Evolutionary conservation across 1,140 invertebrate species (phyloP), one percentile per base, ranked within the genome.

Genomic region (Sarcophaga bullata): DNA sequence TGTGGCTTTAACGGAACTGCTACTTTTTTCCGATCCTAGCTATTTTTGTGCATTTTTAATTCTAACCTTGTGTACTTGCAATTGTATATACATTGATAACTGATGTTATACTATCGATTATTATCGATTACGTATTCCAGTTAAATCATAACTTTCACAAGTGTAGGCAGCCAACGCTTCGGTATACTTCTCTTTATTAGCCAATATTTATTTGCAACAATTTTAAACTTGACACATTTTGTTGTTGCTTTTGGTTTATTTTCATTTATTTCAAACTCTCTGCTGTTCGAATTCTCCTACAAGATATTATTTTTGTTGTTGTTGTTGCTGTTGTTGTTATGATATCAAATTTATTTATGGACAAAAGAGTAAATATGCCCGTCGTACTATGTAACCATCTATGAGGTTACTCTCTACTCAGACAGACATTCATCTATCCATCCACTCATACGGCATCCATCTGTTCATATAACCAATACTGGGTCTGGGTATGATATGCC

Each of bases 221-320:
- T 68, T 17, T 68, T n/a, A 68, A 68, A 68, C 62, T 68, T 68
- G 62, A 68, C 62, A 68, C 17, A 25, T 68, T 68, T 58, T 13
- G 13, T 58, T 13, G 54, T n/a, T n/a, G 19, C 4, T 8, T 68
- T n/a, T 68, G 6, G 62, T n/a, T 68, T n/a, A 9, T 68, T 37
- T 19, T 58, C 11, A 58, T 15, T 8, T 15, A n/a, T 58, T 58
- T 58, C 15, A n/a, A 58, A 3, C 19, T 68, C 15, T 15, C 3
- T 68, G 19, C 25, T 37, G 25, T 37, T 68, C 17, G 62, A 19
- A 19, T 68, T 68, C 62, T 19, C 19, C 62, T n/a, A 58, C 62
- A 68, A n/a, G 0, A 58, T n/a, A 15, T n/a, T n/a, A 58, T n/a
- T 37, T 62, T 62, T 62, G 54, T 62, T 62, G 10, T 2, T 37